These are phyloP conservation scores for Leptinotarsa defecta DNA, from an alignment of 1,140 invertebrate species.

Conservation along the genomic window DNA sequence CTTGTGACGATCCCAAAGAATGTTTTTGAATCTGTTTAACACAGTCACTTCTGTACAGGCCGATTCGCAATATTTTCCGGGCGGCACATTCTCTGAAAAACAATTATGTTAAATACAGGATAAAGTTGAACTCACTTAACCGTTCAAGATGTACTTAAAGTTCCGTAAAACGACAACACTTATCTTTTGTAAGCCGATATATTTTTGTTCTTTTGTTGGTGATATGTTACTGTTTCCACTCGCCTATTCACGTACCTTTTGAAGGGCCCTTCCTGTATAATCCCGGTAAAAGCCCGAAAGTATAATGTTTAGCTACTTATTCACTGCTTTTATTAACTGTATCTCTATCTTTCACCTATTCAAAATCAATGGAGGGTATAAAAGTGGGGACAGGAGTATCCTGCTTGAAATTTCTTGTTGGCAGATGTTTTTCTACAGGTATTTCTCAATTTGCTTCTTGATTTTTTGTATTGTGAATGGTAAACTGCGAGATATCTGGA, in stretches of 20 bases:
- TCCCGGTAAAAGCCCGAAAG: constrained; percentile 5
- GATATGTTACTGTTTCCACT: constrained; percentile 23
- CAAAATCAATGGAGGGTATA: constrained; percentile 19
- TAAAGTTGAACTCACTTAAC: constrained; percentile 4
- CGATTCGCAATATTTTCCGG: not conserved
- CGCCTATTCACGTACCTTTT: constrained; percentile 23
- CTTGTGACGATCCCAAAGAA: too few species aligned
- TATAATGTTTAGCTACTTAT: constrained; percentile 26
- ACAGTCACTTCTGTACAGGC: not conserved
- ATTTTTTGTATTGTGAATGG: not conserved
- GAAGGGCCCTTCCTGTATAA: constrained; percentile 23
- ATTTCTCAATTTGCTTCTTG: not conserved
- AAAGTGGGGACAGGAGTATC: constrained; percentile 4
- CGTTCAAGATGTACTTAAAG: constrained; percentile 13
- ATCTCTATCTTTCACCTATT: constrained; percentile 23
- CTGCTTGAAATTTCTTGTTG: constrained; percentile 15
- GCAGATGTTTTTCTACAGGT: constrained; percentile 23
- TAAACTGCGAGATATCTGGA: not conserved
- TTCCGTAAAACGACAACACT: constrained; percentile 21
- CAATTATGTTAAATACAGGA: constrained; percentile 8
- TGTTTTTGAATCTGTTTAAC: not conserved
- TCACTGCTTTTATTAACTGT: constrained; percentile 25
- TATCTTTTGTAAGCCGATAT: constrained; percentile 22
- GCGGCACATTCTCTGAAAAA: constrained; percentile 5
- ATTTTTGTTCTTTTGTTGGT: constrained; percentile 16